phyloP scores from a whole-genome alignment of 2,888 invertebrate species.

The Mantis religiosa region DNA sequence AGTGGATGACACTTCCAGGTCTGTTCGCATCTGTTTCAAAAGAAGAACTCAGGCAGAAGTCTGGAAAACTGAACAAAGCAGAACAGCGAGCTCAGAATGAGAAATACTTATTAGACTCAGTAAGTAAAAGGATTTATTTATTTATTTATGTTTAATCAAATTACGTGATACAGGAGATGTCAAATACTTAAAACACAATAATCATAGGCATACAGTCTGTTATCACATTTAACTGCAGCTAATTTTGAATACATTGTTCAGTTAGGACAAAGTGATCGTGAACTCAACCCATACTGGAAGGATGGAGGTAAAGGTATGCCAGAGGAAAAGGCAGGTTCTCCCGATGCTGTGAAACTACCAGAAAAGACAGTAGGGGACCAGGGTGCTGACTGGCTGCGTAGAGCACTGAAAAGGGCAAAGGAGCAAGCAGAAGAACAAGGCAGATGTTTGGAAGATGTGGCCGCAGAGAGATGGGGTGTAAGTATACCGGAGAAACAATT shows the following conservation, averaged over 20 bases:
- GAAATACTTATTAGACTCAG: slow-evolving; percentile 47
- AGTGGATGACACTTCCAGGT: slow-evolving; percentile 74
- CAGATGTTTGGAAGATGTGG: slow-evolving; percentile 52
- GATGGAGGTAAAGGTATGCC: slow-evolving; percentile 84
- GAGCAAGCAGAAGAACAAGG: slow-evolving; percentile 53
- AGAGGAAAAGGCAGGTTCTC: slow-evolving; percentile 40
- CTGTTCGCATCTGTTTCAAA: slow-evolving; percentile 44
- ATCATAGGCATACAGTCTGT: too few species aligned
- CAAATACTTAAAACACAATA: too few species aligned
- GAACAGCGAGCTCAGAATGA: slow-evolving; percentile 41
- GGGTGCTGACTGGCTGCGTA: slow-evolving; percentile 52
- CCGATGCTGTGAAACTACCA: slow-evolving; percentile 13
- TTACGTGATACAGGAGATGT: too few species aligned
- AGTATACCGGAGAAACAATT: slow-evolving; percentile 31
- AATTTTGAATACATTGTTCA: slow-evolving; percentile 48
- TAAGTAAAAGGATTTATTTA: slow-evolving; percentile 17
- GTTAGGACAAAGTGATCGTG: slow-evolving; percentile 67
- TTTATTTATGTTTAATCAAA: too few species aligned
- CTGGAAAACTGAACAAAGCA: background rate
- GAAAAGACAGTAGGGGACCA: slow-evolving; percentile 46
- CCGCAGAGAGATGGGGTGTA: slow-evolving; percentile 56
- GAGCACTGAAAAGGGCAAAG: slow-evolving; percentile 50
- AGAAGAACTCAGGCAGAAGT: slow-evolving; percentile 30
- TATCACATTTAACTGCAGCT: background rate
- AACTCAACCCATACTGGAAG: slow-evolving; percentile 92